Base-by-base conservation (phyloP, 2,113 vertebrate species). In the Hippocampus barbouri region DNA sequence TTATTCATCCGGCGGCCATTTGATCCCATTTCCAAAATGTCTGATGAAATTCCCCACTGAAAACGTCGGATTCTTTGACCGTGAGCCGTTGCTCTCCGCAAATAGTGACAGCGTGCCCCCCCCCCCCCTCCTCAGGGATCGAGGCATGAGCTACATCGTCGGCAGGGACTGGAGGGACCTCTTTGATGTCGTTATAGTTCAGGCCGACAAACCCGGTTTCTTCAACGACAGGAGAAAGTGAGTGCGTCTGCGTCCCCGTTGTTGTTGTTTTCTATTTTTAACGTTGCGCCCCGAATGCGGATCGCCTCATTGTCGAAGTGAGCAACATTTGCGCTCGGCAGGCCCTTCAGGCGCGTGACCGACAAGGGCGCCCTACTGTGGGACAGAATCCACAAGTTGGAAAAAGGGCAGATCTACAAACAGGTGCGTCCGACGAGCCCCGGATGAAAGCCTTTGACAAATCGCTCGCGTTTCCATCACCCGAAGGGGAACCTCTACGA, bases 381-480 rank as follows among this genome's bases (percentile, higher is more conserved):
- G 97, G 97, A 99, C 89, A 93, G 94, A 87, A 99, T 99, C 86
- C 92, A 97, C 89, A 93, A 89, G 76, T 82, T 99, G 79, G 95
- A 98, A 86, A 99, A 99, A 78, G 97, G 96, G 72, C 92, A 96
- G 87, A 98, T 97, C 84, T 99, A 99, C 90, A 98, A 99, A 87
- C 97, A 99, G 96, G 97, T 99, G 27, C 56, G 60, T 62, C 38
- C 27, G 41, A 57, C 54, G 34, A 9, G 20, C 49, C 12, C 30
- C 43, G 53, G 1, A 15, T 57, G 3, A 7, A 30, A 59, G 4
- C 40, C 40, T 74, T n/a, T 65, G 0, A 41, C n/a, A 2, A 66
- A 47, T 10, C 5, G 8, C 18, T 21, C 51, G 2, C 78, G 21
- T 57, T 30, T 81, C 71, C 80, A 78, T 73, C 61, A 47, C 70